Evolutionary conservation across 2,888 invertebrate genomes (phyloP).

Genomic region (Phyto melanocephala): DNA sequence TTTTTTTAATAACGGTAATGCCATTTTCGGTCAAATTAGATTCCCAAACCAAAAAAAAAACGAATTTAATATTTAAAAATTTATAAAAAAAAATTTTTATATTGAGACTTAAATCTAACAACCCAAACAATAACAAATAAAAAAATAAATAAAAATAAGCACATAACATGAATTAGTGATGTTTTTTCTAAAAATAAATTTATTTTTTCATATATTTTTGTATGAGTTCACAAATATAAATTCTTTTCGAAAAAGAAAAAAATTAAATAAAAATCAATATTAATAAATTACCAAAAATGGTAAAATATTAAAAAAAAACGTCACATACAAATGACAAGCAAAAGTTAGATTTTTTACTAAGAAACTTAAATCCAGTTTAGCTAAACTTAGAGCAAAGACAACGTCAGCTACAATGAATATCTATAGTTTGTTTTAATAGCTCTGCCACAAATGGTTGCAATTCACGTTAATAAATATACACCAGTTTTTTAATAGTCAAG

Average conservation of each 20-base stretch:
- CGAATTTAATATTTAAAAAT: too few species aligned
- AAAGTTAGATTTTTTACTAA: neutral
- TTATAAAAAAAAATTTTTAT: neutral
- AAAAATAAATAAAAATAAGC: conserved; percentile 6
- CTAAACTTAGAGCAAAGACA: neutral
- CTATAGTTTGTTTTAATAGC: neutral
- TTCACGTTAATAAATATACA: conserved; percentile 1
- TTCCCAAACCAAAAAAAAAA: too few species aligned
- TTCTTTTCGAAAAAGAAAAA: conserved; percentile 9
- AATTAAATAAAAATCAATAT: neutral
- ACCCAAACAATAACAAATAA: conserved; percentile 26
- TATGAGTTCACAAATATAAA: conserved; percentile 18
- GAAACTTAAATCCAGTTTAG: conserved; percentile 18
- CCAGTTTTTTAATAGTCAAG: conserved; percentile 40
- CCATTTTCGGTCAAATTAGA: neutral
- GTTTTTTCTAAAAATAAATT: neutral
- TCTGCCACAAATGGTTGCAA: conserved; percentile 32
- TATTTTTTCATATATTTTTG: neutral
- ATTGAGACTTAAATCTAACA: neutral
- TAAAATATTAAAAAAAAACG: neutral
- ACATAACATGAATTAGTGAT: conserved; percentile 24
- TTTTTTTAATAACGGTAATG: neutral
- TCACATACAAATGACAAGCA: neutral
- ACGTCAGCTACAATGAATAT: neutral
- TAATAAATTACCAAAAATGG: conserved; percentile 48